These are phyloP conservation scores for Lycophotia porphyrea DNA, from an alignment of 2,888 invertebrate genomes.

Conservation along the genomic window DNA sequence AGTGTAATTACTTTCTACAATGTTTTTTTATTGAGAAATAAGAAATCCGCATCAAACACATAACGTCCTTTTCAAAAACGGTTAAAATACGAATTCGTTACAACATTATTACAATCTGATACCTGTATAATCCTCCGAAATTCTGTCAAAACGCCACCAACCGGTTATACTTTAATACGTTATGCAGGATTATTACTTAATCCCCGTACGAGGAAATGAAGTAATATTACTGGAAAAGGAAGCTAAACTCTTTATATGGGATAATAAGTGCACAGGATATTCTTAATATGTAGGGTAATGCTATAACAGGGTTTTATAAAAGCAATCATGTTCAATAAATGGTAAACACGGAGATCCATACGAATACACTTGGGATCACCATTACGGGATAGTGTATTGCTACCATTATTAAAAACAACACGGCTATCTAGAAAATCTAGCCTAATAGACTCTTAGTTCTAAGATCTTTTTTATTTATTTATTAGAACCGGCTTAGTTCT, in stretches of 20 bases:
- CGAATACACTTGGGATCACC: background rate
- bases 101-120: constrained; percentile 5
- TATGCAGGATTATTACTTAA: constrained; percentile 45
- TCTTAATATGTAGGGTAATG: background rate
- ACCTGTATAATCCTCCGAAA: constrained; percentile 25
- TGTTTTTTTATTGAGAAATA: too few relatives aligned
- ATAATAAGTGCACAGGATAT: constrained; percentile 30
- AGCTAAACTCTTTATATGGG: constrained; percentile 25
- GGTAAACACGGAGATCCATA: background rate
- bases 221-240: constrained; percentile 42
- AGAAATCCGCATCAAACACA: background rate
- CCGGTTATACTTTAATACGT: constrained; percentile 42
- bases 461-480: background rate
- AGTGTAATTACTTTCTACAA: too few relatives aligned
- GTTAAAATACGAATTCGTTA: background rate
- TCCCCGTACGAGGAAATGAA: constrained; percentile 38
- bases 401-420: constrained; percentile 3
- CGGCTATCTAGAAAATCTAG: background rate
- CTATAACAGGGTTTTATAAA: constrained; percentile 18
- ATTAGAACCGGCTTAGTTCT: background rate
- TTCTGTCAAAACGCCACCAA: background rate
- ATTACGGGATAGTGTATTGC: background rate
- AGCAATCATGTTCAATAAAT: constrained; percentile 20
- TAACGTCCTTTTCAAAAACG: background rate
- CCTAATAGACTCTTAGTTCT: background rate